Percentiles rank a stretch among this genome's conserved stretches.
Conservation (phyloP, 2,797 vertebrate species). For the Anguilla marmorata region DNA sequence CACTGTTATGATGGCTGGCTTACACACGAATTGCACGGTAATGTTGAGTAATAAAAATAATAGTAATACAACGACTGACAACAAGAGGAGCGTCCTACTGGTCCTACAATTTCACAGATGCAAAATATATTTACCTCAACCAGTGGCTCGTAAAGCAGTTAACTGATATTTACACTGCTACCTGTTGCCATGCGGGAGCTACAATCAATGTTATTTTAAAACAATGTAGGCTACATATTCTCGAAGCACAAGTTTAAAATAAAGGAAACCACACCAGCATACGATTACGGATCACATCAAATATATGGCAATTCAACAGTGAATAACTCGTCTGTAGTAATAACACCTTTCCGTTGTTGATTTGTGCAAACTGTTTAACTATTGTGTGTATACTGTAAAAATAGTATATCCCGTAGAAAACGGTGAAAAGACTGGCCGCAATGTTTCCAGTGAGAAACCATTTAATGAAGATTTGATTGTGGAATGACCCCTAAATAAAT, state of each 20-base stretch:
- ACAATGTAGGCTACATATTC: not conserved
- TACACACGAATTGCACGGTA: not conserved
- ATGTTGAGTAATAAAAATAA: not conserved
- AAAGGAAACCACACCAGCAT: not conserved
- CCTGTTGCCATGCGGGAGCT: not conserved
- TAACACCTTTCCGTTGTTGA: not conserved
- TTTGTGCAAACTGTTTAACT: not conserved
- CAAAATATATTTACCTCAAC: not conserved
- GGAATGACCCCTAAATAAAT: not conserved
- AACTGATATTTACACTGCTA: not conserved
- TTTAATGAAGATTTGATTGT: too few relatives aligned
- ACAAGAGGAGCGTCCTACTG: not conserved
- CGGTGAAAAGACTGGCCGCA: not conserved
- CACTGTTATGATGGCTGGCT: not conserved
- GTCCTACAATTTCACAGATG: not conserved
- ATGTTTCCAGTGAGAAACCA: too few relatives aligned
- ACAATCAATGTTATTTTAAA: not conserved
- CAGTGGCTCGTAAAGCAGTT: not conserved
- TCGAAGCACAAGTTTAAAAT: not conserved
- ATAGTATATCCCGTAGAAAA: not conserved
- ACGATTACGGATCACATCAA: not conserved
- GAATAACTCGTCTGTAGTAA: not conserved
- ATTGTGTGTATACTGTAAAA: not conserved
- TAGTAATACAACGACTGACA: too few relatives aligned
- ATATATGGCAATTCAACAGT: not conserved